phyloP scores from a whole-genome alignment of 1,140 invertebrate species.

The Drosophila pectinifera region DNA sequence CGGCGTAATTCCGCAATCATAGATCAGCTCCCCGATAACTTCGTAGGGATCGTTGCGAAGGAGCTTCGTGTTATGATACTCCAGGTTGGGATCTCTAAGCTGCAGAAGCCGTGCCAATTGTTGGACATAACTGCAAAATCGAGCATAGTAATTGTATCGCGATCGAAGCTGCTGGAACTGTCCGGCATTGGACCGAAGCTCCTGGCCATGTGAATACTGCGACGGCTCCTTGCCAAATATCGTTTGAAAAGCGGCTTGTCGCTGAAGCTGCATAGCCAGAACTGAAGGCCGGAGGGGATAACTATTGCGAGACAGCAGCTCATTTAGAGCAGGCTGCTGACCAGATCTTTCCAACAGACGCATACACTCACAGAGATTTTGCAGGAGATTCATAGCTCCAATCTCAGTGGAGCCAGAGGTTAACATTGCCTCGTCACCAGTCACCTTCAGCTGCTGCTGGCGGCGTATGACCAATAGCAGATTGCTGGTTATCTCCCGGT shows the following conservation, averaged over 20 bases:
- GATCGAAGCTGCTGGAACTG: slow-evolving; percentile 68
- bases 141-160: slow-evolving; percentile 81
- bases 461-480: slow-evolving; percentile 70
- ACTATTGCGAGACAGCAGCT: slow-evolving; percentile 55
- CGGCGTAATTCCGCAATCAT: slow-evolving; percentile 86
- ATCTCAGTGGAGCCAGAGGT: slow-evolving; percentile 37
- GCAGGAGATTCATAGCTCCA: slow-evolving; percentile 65
- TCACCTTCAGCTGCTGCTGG: slow-evolving; percentile 63
- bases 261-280: slow-evolving; percentile 61
- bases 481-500: slow-evolving; percentile 78
- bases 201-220: slow-evolving; percentile 51
- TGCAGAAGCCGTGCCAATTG: slow-evolving; percentile 84
- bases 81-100: slow-evolving; percentile 82
- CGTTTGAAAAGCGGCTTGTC: slow-evolving; percentile 55
- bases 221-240: slow-evolving; percentile 46
- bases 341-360: slow-evolving; percentile 56
- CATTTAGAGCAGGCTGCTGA: slow-evolving; percentile 34
- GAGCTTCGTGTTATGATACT: slow-evolving; percentile 84
- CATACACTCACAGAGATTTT: slow-evolving; percentile 78
- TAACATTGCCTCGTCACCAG: slow-evolving; percentile 2
- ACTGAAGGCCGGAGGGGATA: slow-evolving; percentile 62
- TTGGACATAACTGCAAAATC: slow-evolving; percentile 85
- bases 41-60: slow-evolving; percentile 83
- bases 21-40: slow-evolving; percentile 87
- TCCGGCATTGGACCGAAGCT: slow-evolving; percentile 48